Evolutionary conservation across 2,888 invertebrate genomes (phyloP).

Genomic region (Halictus quadricinctus): DNA sequence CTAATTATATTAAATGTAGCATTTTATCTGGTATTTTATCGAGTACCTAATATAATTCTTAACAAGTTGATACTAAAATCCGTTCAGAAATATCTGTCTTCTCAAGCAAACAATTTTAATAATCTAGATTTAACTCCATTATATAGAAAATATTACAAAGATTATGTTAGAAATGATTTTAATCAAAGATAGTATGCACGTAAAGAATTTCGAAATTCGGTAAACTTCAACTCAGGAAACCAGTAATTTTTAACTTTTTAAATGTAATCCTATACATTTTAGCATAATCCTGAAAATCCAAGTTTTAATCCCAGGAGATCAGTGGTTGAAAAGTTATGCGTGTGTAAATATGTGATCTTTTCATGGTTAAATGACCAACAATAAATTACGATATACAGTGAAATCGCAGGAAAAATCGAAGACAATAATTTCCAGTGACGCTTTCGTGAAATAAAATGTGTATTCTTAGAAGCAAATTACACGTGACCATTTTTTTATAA

Average conservation of each 20-base stretch:
- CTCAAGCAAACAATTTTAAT: neutral
- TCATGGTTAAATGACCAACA: neutral
- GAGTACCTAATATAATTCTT: neutral
- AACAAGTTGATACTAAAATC: neutral
- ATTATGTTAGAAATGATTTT: neutral
- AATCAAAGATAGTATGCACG: neutral
- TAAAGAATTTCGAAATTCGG: neutral
- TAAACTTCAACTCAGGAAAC: no score
- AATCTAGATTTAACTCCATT: neutral
- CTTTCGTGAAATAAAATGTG: neutral
- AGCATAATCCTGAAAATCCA: no score
- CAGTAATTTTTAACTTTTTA: no score
- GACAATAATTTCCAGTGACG: neutral
- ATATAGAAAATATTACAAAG: neutral
- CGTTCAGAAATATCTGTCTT: neutral
- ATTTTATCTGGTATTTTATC: neutral
- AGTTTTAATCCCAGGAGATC: no score
- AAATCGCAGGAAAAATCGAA: neutral
- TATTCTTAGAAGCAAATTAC: neutral
- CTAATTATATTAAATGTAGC: neutral
- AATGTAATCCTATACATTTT: no score
- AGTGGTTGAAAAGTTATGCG: no score
- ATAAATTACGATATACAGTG: neutral
- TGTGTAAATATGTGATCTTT: no score
- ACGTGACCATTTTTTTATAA: neutral